These are phyloP conservation scores for Dendrocopos noguchii DNA, from an alignment of 2,113 vertebrate species.

Conservation along the genomic window DNA sequence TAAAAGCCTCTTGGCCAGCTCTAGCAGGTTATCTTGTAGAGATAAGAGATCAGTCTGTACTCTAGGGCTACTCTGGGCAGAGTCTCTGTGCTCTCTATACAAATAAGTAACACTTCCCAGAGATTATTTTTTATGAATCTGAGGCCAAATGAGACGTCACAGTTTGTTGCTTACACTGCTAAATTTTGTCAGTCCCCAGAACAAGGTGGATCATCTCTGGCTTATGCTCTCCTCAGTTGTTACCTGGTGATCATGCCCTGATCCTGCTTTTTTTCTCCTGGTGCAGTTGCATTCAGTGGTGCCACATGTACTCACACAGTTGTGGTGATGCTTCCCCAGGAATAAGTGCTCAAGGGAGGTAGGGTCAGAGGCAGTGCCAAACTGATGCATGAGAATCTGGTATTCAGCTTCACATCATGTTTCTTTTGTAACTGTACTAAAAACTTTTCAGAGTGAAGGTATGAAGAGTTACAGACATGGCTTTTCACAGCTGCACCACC, in stretches of 20 bases:
- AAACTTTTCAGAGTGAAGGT: not conserved
- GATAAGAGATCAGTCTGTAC: not conserved
- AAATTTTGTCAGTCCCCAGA: not conserved
- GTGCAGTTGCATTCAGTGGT: not conserved
- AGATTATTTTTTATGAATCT: not conserved
- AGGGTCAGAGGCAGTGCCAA: not conserved
- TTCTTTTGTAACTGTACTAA: not conserved
- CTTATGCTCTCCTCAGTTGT: not conserved
- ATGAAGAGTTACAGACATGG: not conserved
- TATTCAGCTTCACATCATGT: not conserved
- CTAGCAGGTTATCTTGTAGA: not conserved
- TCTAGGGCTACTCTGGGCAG: not conserved
- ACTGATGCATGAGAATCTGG: rapidly evolving
- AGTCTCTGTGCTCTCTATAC: not conserved
- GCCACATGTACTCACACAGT: not conserved
- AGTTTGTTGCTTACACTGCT: not conserved
- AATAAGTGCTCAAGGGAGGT: not conserved
- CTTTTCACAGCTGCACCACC: not conserved
- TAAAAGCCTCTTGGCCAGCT: not conserved
- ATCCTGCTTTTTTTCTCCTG: not conserved
- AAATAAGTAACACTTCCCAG: not conserved
- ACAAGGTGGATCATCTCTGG: not conserved
- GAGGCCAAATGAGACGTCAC: not conserved
- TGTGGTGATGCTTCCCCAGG: not conserved
- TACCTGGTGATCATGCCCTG: not conserved